These are phyloP conservation scores for Ellobium chinense DNA, from an alignment of 2,888 invertebrate species.

Conservation along the genomic window DNA sequence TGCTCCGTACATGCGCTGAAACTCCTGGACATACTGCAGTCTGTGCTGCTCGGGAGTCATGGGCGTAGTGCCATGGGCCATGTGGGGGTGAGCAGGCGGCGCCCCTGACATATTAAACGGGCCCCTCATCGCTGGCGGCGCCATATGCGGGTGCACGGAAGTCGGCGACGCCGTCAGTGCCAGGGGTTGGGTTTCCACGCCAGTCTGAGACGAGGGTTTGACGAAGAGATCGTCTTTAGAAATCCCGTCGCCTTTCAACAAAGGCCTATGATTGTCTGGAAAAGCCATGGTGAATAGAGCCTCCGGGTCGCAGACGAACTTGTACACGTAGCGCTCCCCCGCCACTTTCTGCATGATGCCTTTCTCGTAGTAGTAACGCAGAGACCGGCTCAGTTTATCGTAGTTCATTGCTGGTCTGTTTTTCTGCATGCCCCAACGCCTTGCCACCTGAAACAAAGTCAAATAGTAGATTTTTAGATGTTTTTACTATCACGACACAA, in stretches of 20 bases:
- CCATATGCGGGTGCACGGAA: conserved; percentile 48
- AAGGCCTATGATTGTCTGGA: conserved; percentile 71
- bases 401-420: conserved; percentile 99
- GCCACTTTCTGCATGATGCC: conserved; percentile 98
- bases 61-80: conserved; percentile 37
- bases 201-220: conserved; percentile 47
- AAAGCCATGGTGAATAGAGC: conserved; percentile 78
- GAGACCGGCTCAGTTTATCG: conserved; percentile 94
- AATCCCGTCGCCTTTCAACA: conserved; percentile 68
- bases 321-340: conserved; percentile 96
- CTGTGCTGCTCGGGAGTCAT: conserved; percentile 60
- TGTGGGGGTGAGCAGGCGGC: conserved; percentile 33
- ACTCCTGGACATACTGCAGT: conserved; percentile 71
- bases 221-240: conserved; percentile 49
- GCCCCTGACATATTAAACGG: conserved; percentile 31
- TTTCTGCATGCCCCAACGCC: conserved; percentile 97
- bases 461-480: too few species aligned
- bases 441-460: conserved; percentile 86
- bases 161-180: conserved; percentile 53
- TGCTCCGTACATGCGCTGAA: conserved; percentile 70
- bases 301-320: conserved; percentile 95
- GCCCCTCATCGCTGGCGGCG: conserved; percentile 41
- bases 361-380: conserved; percentile 98
- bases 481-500: too few species aligned
- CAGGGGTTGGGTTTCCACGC: conserved; percentile 49